These are phyloP conservation scores for Daktulosphaira vitifoliae DNA, from an alignment of 1,140 invertebrate species.

Conservation along the genomic window DNA sequence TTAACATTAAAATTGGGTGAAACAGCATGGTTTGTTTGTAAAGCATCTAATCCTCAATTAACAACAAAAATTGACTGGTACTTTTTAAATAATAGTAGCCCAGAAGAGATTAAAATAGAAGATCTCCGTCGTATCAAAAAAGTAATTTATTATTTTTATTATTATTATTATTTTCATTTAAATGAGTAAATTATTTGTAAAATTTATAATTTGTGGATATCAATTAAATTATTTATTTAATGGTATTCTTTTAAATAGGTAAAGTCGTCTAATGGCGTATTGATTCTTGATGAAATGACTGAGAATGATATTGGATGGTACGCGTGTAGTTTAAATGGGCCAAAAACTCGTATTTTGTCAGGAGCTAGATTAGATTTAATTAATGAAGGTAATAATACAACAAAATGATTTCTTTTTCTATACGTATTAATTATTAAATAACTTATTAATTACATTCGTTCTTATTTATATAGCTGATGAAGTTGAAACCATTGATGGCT, in stretches of 20 bases:
- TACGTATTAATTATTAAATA: not conserved
- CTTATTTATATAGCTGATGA: slow-evolving; percentile 10
- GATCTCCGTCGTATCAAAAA: not conserved
- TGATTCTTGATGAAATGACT: slow-evolving; percentile 67
- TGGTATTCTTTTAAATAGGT: slow-evolving; percentile 13
- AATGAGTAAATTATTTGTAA: not conserved
- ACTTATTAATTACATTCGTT: not conserved
- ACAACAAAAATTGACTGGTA: slow-evolving; percentile 36
- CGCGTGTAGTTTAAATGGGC: slow-evolving; percentile 68
- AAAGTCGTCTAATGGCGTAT: slow-evolving; percentile 55
- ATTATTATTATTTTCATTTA: not conserved
- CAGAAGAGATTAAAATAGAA: slow-evolving; percentile 13
- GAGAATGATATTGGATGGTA: slow-evolving; percentile 83
- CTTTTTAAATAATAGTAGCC: slow-evolving; percentile 25
- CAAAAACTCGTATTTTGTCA: slow-evolving; percentile 59
- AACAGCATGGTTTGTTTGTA: slow-evolving; percentile 36
- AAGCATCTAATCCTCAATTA: slow-evolving; percentile 27
- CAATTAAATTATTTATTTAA: not conserved
- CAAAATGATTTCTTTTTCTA: not conserved
- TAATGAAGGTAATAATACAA: slow-evolving; percentile 52
- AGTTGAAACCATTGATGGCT: not conserved
- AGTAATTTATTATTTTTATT: too few species aligned
- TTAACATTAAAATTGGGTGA: slow-evolving; percentile 35
- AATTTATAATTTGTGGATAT: not conserved
- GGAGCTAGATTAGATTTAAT: slow-evolving; percentile 76